These are phyloP conservation scores for Myiotriccus ornatus DNA, from an alignment of 2,797 vertebrate genomes.

Conservation along the genomic window DNA sequence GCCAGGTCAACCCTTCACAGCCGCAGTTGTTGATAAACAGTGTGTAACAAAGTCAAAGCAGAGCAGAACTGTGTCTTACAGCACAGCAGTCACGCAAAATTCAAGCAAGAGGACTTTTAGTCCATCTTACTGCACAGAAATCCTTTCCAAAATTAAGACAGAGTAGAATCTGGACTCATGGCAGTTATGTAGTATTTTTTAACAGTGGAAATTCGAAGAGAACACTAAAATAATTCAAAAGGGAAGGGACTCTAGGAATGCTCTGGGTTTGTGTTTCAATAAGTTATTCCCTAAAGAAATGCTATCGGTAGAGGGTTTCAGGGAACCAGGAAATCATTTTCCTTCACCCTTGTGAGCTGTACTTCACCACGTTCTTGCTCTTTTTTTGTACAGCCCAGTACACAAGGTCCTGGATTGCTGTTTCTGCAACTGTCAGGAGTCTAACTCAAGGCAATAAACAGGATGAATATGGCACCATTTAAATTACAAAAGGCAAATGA, in stretches of 20 bases:
- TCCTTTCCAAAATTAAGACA: background rate
- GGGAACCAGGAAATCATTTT: background rate
- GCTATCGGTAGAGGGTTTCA: background rate
- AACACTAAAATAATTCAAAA: background rate
- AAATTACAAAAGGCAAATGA: background rate
- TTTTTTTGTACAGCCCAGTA: background rate
- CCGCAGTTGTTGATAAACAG: background rate
- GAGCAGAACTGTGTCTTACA: background rate
- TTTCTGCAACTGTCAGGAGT: background rate
- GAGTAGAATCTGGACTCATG: background rate
- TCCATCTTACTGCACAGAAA: background rate
- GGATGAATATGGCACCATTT: background rate
- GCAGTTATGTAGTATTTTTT: background rate
- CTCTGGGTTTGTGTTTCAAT: slow-evolving; percentile 3
- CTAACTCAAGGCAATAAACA: background rate
- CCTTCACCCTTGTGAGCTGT: background rate
- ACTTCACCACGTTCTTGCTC: background rate
- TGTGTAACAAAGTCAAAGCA: background rate
- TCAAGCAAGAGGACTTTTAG: background rate
- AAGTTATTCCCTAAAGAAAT: background rate
- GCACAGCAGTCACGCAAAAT: background rate
- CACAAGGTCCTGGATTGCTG: background rate
- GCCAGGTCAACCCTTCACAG: background rate
- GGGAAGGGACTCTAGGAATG: background rate
- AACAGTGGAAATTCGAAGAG: background rate